Evolutionary conservation across 2,888 invertebrate genomes (phyloP), one percentile per base, ranked within the genome.

Genomic region (Volucella inanis): DNA sequence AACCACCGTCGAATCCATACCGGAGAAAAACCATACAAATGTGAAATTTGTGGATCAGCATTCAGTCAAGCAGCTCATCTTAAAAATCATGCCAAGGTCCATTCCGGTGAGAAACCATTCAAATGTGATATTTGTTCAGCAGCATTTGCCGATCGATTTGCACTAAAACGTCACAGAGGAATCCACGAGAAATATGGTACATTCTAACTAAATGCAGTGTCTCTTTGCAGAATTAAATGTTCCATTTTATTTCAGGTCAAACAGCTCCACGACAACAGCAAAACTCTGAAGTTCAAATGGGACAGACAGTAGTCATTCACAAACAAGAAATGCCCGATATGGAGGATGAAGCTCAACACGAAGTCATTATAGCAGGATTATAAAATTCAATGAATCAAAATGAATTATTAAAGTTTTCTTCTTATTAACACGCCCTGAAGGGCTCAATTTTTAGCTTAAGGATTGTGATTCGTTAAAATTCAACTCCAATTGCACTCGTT

Each of bases 31-130:
- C 91, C 91, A 70, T 92, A 91, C 89, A 95, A 96, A 90, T 97
- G 97, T 91, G 96, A 96, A 88, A 96, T 96, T 71, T 97, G 97
- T 90, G 96, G 97, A n/a, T 96, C 96, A 31, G 97, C 97, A 75
- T 97, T 97, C 91, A 97, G 97, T 91, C 97, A 97, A 92, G 97
- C 97, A 38, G 97, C 97, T 39, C 97, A 97, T 92, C 93, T 97
- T 80, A 97, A 97, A 91, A 97, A 97, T 91, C 97, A 97, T 90
- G 96, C 97, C 65, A 97, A 97, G 92, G 94, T 96, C 77, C 96
- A 96, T 92, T 96, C 96, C 0, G 96, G 96, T 2, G 96, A 96
- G 92, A 96, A 96, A 89, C 96, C 96, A 0, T 96, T 96, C 91
- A 96, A 96, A 89, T 96, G 96, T 92, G 96, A 96, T 91, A 96